Base-by-base conservation (phyloP, 2,888 invertebrate species). In the Microctonus aethiopoides region DNA sequence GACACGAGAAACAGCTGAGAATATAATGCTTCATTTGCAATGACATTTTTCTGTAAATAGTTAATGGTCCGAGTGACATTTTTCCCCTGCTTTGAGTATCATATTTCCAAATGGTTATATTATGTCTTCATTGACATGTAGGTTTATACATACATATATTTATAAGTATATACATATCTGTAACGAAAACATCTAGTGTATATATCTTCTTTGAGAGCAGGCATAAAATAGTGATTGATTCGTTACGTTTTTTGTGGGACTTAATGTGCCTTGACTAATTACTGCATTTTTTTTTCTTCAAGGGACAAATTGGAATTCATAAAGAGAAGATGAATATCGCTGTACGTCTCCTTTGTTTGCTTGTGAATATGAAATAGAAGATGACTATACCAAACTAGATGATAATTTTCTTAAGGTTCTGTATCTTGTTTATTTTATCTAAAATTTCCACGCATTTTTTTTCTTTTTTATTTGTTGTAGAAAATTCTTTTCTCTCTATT, bases 41-140 rank as follows among this genome's bases (percentile, higher is more conserved):
- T 76, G 82, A 72, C 72, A 70, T 72, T 81, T 85, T 83, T 84
- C 84, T 81, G 83, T 84, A 84, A 85, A 85, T 85, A 85, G 83
- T 84, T 84, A 83, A 84, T 84, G 85, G 83, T 76, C 76, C 77
- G 79, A 71, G 77, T 76, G 76, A 75, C 76, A 56, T 10, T 72
- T 63, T 68, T 52, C 74, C n/a, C 75, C 76, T 78, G 68, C 72
- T 76, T 75, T 36, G 72, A 79, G 83, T 84, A 80, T 84, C 84
- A 80, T 83, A 79, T 84, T 84, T 83, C 84, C 75, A 72, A 46
- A 46, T 16, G 46, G 46, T 16, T 46, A 46, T 46, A 46, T 46
- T 46, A 46, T 46, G 16, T 16, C 46, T 39, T 39, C 39, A n/a
- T 2, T 7, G 46, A n/a, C n/a, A n/a, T n/a, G n/a, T n/a, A n/a